phyloP scores from a whole-genome alignment of 2,797 vertebrate genomes.

The Pseudomugil gertrudae region DNA sequence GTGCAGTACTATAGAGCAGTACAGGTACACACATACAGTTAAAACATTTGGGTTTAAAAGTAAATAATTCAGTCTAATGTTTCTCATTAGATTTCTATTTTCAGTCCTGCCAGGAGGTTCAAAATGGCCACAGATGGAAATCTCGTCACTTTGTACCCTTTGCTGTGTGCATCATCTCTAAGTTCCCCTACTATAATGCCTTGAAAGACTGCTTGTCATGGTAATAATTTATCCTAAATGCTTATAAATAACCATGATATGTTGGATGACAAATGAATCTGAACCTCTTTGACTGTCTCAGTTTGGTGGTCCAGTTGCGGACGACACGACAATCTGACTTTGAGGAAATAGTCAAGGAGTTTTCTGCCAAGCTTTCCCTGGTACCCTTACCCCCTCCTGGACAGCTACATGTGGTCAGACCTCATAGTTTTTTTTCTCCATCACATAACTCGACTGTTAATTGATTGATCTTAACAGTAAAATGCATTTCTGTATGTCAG shows the following conservation, averaged over 20 bases:
- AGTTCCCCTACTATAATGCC: conserved; percentile 92
- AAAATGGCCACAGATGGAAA: conserved; percentile 83
- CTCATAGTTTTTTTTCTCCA: neutral
- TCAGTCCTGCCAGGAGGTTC: conserved; percentile 79
- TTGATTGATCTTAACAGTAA: neutral
- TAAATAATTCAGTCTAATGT: neutral
- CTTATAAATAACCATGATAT: neutral
- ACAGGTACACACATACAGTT: conserved; percentile 76
- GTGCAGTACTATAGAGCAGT: conserved; percentile 87
- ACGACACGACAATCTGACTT: conserved; percentile 83
- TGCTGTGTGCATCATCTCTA: conserved; percentile 91
- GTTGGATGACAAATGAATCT: neutral
- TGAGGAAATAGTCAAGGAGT: conserved; percentile 90
- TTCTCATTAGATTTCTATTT: conserved; percentile 22
- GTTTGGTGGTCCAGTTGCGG: conserved; percentile 84
- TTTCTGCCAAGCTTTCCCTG: conserved; percentile 91
- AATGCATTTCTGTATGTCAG: conserved; percentile 46
- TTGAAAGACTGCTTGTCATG: conserved; percentile 81
- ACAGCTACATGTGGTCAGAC: conserved; percentile 91
- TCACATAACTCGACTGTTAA: neutral
- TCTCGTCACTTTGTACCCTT: conserved; percentile 80
- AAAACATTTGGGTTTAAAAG: neutral
- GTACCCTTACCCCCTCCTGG: conserved; percentile 93
- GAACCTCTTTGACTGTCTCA: conserved; percentile 26
- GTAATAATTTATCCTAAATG: conserved; percentile 34